These are phyloP conservation scores for Aporrectodea caliginosa DNA, from an alignment of 1,140 invertebrate genomes.

Conservation along the genomic window DNA sequence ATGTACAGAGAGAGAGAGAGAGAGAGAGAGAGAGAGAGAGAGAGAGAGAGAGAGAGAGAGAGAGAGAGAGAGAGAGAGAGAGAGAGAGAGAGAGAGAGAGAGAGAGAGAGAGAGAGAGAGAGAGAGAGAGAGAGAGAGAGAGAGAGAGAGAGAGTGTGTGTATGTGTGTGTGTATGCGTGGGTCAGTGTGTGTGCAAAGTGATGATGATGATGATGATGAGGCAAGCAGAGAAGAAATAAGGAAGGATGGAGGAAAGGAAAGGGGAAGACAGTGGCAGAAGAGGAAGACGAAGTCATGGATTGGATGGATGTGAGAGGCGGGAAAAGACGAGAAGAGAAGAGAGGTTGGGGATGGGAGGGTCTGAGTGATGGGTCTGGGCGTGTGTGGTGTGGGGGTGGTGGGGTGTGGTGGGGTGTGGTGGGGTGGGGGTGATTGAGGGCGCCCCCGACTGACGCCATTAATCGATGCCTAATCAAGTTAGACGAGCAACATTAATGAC, in stretches of 20 bases:
- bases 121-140: slow-evolving; percentile 21
- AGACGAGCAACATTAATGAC: not conserved
- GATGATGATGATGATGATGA: too few species aligned
- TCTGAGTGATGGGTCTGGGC: not conserved
- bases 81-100: slow-evolving; percentile 25
- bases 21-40: not conserved
- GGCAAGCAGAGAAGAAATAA: too few species aligned
- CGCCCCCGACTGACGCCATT: not conserved
- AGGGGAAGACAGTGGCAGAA: too few species aligned
- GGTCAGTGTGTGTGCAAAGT: not conserved
- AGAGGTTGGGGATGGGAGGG: not conserved
- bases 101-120: slow-evolving; percentile 25
- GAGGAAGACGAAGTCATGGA: too few species aligned
- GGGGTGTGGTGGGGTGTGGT: too few species aligned
- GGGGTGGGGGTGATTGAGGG: not conserved
- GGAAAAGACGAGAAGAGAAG: not conserved
- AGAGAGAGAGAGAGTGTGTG: slow-evolving; percentile 25
- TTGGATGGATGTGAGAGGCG: too few species aligned
- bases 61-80: slow-evolving; percentile 21
- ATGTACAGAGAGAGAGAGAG: not conserved
- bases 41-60: slow-evolving; percentile 7
- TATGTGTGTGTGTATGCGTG: slow-evolving; percentile 6
- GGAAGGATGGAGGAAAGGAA: too few species aligned
- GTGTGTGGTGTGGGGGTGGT: too few species aligned
- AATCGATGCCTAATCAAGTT: not conserved